phyloP scores from a whole-genome alignment of 1,140 invertebrate genomes.

The Drosophila ironensis region DNA sequence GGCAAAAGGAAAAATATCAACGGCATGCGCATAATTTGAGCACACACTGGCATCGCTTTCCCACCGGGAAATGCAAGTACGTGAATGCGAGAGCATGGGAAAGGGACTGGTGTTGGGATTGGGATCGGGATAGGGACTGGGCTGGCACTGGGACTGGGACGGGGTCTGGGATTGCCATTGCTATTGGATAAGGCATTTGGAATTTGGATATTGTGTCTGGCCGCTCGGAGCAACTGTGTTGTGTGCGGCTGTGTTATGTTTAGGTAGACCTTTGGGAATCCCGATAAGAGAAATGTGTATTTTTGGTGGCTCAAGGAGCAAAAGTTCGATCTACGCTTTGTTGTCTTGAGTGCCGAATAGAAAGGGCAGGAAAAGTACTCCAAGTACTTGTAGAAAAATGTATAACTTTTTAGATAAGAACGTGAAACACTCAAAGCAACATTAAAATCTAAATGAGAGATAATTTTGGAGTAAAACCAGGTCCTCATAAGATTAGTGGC shows the following conservation, averaged over 20 bases:
- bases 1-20: conserved; percentile 44
- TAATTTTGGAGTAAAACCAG: too few relatives aligned
- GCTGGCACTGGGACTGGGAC: too few relatives aligned
- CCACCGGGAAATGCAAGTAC: conserved; percentile 44
- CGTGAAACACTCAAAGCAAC: too few relatives aligned
- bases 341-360: conserved; percentile 3
- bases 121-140: too few relatives aligned
- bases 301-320: conserved; percentile 12
- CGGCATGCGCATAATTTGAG: conserved; percentile 53
- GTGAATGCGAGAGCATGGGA: conserved; percentile 25
- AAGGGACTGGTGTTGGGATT: too few relatives aligned
- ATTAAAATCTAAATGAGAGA: too few relatives aligned
- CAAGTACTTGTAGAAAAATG: too few relatives aligned
- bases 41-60: conserved; percentile 42
- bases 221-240: neutral
- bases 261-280: conserved; percentile 36
- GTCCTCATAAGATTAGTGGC: too few relatives aligned
- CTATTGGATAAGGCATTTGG: conserved; percentile 4
- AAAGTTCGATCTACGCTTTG: conserved; percentile 30
- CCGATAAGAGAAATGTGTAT: conserved; percentile 33
- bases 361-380: neutral
- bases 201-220: conserved; percentile 32
- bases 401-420: too few relatives aligned
- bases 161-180: too few relatives aligned
- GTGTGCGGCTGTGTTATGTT: conserved; percentile 19